Base-by-base conservation (phyloP, 2,797 vertebrate genomes). In the Poecilia picta region DNA sequence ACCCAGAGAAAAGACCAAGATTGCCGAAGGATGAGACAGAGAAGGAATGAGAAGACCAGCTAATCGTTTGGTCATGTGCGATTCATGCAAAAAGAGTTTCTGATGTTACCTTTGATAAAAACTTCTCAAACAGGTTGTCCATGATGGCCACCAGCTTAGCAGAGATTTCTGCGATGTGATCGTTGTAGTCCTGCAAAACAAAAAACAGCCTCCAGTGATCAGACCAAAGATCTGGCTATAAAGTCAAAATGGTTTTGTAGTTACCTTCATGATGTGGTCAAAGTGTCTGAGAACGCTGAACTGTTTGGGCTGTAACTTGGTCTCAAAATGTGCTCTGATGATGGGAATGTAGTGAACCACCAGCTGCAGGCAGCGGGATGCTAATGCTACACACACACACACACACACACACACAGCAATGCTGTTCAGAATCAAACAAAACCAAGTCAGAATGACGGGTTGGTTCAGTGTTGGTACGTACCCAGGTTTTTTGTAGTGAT, bases 401-500 rank as follows among this genome's bases (percentile, higher is more conserved):
- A 28, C 25, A 31, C 7, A 33, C n/a, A n/a, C n/a, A n/a, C n/a
- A n/a, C n/a, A n/a, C n/a, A n/a, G 43, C 31, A 1, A n/a, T 11
- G 13, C 46, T 8, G 5, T 8, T 45, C 20, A 46, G 11, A 75
- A 59, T 45, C 53, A 6, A 16, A 31, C 39, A 10, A 25, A 41
- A 15, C 11, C 28, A 25, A 51, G 45, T n/a, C 5, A 66, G 8
- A 28, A 33, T 5, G 18, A 1, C 0, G 62, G 7, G 72, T 46
- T 76, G n/a, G n/a, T n/a, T n/a, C 20, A 2, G 31, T 2, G 51
- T 1, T 43, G 8, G 15, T 25, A 46, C 92, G 45, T 96, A 99
- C 98, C 98, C 12, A 99, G 95, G 92, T 99, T 99, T 95, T 97
- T 99, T 28, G 98, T 99, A 90, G 98, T 99, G 96, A 99, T 99